Percentiles rank a stretch among this genome's conserved stretches.
Evolutionary conservation across 2,113 vertebrate species (phyloP).

Genomic region (Crocuta crocuta): DNA sequence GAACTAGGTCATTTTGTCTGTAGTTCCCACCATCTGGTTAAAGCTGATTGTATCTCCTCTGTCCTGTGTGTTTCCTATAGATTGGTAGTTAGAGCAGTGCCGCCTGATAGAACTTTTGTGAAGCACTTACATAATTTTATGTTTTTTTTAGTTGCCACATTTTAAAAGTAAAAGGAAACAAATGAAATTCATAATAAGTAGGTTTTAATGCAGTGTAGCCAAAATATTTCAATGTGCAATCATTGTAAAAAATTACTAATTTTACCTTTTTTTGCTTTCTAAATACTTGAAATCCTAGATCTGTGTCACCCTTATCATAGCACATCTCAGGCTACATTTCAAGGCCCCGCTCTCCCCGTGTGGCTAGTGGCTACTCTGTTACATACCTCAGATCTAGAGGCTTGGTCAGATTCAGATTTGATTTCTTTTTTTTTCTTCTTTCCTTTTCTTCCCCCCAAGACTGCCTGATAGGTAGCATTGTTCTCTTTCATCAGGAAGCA

Average conservation of each 20-base stretch:
- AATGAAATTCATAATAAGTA: background rate
- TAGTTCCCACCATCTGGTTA: background rate
- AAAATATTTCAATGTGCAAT: background rate
- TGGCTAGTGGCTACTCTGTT: background rate
- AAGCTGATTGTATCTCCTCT: background rate
- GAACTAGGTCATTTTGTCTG: background rate
- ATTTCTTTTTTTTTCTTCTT: background rate
- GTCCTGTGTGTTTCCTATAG: background rate
- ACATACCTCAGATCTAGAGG: background rate
- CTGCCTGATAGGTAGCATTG: background rate
- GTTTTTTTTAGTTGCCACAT: background rate
- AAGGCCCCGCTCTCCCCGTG: background rate
- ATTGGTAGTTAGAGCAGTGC: background rate
- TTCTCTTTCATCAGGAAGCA: constrained; percentile 33
- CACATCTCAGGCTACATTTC: background rate
- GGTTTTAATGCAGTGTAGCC: background rate
- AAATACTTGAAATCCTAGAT: background rate
- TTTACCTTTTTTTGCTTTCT: background rate
- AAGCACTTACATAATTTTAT: background rate
- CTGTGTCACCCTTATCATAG: background rate
- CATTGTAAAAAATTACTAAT: background rate
- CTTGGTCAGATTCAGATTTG: background rate
- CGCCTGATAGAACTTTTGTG: background rate
- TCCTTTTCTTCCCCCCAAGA: background rate
- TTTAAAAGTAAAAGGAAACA: constrained; percentile 14